Evolutionary conservation across 2,113 vertebrate species (phyloP).

Genomic region (Cottus gobio): DNA sequence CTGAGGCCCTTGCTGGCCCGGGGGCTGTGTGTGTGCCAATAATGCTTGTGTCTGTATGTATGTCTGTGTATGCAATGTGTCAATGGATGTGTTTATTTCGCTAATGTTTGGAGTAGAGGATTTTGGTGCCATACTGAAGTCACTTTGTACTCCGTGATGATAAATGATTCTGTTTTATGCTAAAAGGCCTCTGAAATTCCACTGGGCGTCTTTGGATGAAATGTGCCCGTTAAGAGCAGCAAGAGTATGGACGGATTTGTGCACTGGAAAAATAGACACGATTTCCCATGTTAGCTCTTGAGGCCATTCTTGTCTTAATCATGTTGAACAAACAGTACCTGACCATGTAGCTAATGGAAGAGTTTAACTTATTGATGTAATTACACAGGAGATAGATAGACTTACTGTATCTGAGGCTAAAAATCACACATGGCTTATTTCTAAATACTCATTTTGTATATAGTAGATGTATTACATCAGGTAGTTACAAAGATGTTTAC

Average conservation of each 20-base stretch:
- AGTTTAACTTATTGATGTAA: constrained; percentile 63
- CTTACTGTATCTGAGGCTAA: constrained; percentile 15
- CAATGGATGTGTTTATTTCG: constrained; percentile 42
- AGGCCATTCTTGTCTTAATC: constrained; percentile 35
- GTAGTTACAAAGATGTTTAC: constrained; percentile 67
- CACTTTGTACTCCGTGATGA: constrained; percentile 62
- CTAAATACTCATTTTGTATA: constrained; percentile 58
- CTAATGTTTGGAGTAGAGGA: constrained; percentile 40
- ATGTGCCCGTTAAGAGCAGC: constrained; percentile 45
- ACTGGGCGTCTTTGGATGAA: constrained; percentile 38
- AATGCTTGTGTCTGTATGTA: constrained; percentile 18
- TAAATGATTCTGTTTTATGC: constrained; percentile 56
- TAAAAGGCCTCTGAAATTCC: constrained; percentile 60
- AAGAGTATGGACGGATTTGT: constrained; percentile 37
- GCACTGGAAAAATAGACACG: constrained; percentile 60
- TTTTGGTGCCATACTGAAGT: constrained; percentile 59
- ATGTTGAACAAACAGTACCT: constrained; percentile 29
- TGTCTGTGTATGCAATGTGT: constrained; percentile 35
- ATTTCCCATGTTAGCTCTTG: constrained; percentile 40
- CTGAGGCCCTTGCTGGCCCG: constrained; percentile 54
- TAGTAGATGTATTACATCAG: constrained; percentile 42
- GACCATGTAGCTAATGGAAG: constrained; percentile 43
- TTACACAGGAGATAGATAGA: constrained; percentile 31
- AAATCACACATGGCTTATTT: constrained; percentile 20
- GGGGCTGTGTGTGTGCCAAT: constrained; percentile 43